A percentile compares a stretch with the other conserved stretches of the same genome.
phyloP scores from a whole-genome alignment of 2,888 invertebrate species.

The Latrodectus elegans region DNA sequence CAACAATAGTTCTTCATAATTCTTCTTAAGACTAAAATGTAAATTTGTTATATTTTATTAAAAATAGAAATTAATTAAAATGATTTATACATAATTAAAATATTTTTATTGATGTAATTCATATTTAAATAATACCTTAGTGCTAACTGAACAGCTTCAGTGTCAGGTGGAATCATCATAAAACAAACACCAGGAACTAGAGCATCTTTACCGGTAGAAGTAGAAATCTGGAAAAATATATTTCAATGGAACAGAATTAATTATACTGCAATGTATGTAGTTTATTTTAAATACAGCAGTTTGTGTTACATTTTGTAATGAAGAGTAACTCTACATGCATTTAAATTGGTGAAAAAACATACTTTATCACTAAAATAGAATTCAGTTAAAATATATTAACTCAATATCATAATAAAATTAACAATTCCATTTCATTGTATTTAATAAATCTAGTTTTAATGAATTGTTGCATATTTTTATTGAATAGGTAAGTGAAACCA shows the following conservation, averaged over 20 bases:
- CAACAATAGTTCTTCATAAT: slow-evolving; percentile 89
- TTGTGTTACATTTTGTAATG: too few species aligned
- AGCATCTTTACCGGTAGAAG: slow-evolving; percentile 88
- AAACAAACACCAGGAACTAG: slow-evolving; percentile 94
- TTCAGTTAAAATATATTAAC: neutral
- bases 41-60: neutral
- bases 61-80: neutral
- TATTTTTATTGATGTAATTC: neutral
- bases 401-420: too few species aligned
- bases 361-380: neutral
- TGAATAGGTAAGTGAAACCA: too few species aligned
- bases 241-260: too few species aligned
- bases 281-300: too few species aligned
- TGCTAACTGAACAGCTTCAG: slow-evolving; percentile 90
- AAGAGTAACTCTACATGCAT: too few species aligned
- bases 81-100: neutral
- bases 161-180: slow-evolving; percentile 94
- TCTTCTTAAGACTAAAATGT: slow-evolving; percentile 81
- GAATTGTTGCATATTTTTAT: too few species aligned
- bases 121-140: slow-evolving; percentile 76
- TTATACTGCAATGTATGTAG: too few species aligned
- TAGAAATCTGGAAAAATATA: slow-evolving; percentile 79
- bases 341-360: neutral
- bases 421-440: too few species aligned
- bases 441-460: too few species aligned